A percentile compares a stretch with the other conserved stretches of the same genome.
These are phyloP conservation scores for Apodemia zela DNA, from an alignment of 2,888 invertebrate genomes.

Conservation along the genomic window DNA sequence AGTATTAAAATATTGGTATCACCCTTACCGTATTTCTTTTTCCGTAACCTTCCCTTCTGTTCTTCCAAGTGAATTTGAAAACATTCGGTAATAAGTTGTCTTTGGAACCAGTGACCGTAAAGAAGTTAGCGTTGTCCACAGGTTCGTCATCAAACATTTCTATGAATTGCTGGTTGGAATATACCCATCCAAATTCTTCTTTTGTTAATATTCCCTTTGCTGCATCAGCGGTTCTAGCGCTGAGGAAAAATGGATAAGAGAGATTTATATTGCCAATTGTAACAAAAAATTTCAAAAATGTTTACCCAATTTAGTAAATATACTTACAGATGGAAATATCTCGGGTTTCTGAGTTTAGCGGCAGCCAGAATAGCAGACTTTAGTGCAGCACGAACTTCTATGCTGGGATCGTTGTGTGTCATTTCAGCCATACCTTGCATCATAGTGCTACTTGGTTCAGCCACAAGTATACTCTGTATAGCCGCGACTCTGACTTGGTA, in stretches of 20 bases:
- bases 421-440: constrained; percentile 86
- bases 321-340: constrained; percentile 74
- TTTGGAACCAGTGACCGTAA: constrained; percentile 75
- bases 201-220: constrained; percentile 67
- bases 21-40: constrained; percentile 48
- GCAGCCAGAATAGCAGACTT: constrained; percentile 81
- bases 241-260: constrained; percentile 37
- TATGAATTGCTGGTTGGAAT: constrained; percentile 66
- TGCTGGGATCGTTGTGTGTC: constrained; percentile 82
- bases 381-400: constrained; percentile 84
- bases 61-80: constrained; percentile 44
- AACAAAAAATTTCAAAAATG: too few relatives aligned
- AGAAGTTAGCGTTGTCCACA: constrained; percentile 53
- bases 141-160: constrained; percentile 65
- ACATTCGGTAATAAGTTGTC: constrained; percentile 78
- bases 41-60: constrained; percentile 50
- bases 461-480: constrained; percentile 80
- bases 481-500: constrained; percentile 84
- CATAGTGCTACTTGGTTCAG: constrained; percentile 81
- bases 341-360: constrained; percentile 65
- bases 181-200: constrained; percentile 69
- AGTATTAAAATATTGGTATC: constrained; percentile 16
- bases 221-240: constrained; percentile 67
- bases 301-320: neutral
- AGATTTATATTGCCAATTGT: neutral